These are phyloP conservation scores for Oryzias celebensis DNA, from an alignment of 2,113 vertebrate genomes.

Conservation along the genomic window DNA sequence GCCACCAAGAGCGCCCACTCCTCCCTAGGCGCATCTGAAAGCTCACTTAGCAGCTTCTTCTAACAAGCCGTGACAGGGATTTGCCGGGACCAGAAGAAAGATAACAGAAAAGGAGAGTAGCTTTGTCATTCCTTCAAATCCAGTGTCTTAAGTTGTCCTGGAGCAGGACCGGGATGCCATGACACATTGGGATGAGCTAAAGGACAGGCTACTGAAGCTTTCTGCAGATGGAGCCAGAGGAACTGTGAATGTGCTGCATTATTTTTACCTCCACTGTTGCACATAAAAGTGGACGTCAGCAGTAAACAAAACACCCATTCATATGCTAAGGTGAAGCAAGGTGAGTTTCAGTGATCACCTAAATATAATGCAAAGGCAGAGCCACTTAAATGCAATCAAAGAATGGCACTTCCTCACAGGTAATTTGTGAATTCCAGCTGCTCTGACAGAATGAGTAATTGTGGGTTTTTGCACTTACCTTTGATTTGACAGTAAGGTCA, in stretches of 20 bases:
- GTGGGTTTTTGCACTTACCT: conserved; percentile 8
- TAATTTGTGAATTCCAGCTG: conserved; percentile 2
- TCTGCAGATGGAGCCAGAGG: conserved; percentile 31
- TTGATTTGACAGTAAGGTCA: conserved; percentile 34
- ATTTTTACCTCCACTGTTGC: conserved; percentile 17
- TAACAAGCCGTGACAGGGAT: conserved; percentile 62
- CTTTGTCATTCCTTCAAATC: conserved; percentile 31
- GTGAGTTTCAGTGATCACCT: background rate
- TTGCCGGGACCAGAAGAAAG: conserved; percentile 31
- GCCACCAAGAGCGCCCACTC: conserved; percentile 42
- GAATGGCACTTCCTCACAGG: background rate
- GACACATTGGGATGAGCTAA: conserved; percentile 19
- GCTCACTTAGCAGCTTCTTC: conserved; percentile 62
- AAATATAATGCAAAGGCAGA: conserved; percentile 7
- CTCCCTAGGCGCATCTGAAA: conserved; percentile 52
- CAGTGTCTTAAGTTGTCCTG: conserved; percentile 16
- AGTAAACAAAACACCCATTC: background rate
- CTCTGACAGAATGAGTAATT: conserved; percentile 19
- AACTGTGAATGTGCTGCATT: conserved; percentile 28
- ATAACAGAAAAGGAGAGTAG: conserved; percentile 8
- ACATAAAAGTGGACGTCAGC: conserved; percentile 16
- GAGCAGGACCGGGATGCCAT: conserved; percentile 16
- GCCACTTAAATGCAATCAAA: background rate
- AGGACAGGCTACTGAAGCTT: conserved; percentile 15
- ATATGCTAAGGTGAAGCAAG: conserved; percentile 21